Conservation (phyloP, 2,113 vertebrate species). For the Paracanthobrama guichenoti region DNA sequence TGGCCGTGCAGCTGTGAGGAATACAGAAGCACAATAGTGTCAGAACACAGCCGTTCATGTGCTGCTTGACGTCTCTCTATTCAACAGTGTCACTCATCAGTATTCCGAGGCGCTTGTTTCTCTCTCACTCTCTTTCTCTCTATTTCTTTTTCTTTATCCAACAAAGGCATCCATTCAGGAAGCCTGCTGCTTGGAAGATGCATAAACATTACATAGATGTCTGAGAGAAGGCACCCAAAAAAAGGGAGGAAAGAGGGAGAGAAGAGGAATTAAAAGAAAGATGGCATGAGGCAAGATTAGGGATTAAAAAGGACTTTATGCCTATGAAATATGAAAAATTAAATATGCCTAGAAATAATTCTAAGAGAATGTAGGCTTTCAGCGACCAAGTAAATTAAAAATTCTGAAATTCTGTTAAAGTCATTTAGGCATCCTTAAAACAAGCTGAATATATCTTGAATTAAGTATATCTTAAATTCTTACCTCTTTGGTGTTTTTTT, state of each 20-base stretch:
- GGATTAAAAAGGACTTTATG: neutral
- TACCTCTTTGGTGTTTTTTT: neutral
- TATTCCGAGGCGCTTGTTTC: constrained; percentile 14
- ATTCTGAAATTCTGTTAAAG: neutral
- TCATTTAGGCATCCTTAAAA: neutral
- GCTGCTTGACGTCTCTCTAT: constrained; percentile 1
- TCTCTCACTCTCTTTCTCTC: neutral
- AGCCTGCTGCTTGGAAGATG: constrained; percentile 20
- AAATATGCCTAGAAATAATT: no score
- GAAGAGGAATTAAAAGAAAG: neutral
- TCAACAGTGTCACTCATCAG: constrained; percentile 31
- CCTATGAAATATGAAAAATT: neutral
- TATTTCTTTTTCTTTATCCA: constrained; percentile 12
- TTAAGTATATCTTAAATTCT: neutral
- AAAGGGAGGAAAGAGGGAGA: neutral
- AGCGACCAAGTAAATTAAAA: neutral
- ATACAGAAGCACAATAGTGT: constrained; percentile 22
- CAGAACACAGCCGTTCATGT: constrained; percentile 18
- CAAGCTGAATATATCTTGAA: neutral
- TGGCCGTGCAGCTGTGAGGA: constrained; percentile 19
- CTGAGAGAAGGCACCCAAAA: neutral
- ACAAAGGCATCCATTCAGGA: constrained; percentile 43
- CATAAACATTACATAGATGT: neutral
- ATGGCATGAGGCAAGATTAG: neutral
- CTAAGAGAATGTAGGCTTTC: neutral